These are phyloP conservation scores for Halcyon leucocephala DNA, from an alignment of 2,797 vertebrate species.

Conservation along the genomic window DNA sequence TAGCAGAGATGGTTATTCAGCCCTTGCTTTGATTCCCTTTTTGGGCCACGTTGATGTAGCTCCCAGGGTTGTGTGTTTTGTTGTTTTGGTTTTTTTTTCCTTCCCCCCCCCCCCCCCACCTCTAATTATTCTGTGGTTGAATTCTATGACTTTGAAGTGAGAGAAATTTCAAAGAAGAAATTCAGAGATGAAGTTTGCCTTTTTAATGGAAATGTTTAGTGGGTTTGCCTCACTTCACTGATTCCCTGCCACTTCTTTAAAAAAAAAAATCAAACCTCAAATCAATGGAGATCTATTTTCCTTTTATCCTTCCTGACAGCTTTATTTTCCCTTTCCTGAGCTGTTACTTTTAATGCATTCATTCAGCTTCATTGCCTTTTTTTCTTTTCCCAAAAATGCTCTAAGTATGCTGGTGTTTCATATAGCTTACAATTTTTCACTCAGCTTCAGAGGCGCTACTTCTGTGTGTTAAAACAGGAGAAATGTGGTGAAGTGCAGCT, in stretches of 20 bases:
- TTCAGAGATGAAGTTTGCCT: neutral
- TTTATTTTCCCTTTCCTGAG: neutral
- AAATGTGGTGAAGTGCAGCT: too few relatives aligned
- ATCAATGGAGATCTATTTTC: neutral
- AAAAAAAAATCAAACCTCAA: neutral
- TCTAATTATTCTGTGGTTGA: neutral
- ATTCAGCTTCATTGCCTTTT: neutral
- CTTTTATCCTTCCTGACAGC: neutral
- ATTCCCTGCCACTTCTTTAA: neutral
- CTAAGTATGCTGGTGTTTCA: neutral
- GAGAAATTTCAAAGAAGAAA: neutral
- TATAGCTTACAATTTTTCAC: neutral
- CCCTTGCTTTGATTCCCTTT: neutral
- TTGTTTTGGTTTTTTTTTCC: too few relatives aligned
- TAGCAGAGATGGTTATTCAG: neutral
- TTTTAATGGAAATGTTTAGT: neutral
- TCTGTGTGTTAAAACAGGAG: neutral
- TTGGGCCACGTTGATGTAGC: neutral
- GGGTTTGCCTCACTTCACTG: neutral
- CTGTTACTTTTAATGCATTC: neutral
- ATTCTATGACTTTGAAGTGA: neutral
- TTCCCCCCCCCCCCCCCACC: accelerated
- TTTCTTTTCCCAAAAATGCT: neutral
- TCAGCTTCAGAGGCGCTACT: neutral
- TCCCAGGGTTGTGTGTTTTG: neutral